phyloP scores from a whole-genome alignment of 2,888 invertebrate species.

The Bellardia bayeri region DNA sequence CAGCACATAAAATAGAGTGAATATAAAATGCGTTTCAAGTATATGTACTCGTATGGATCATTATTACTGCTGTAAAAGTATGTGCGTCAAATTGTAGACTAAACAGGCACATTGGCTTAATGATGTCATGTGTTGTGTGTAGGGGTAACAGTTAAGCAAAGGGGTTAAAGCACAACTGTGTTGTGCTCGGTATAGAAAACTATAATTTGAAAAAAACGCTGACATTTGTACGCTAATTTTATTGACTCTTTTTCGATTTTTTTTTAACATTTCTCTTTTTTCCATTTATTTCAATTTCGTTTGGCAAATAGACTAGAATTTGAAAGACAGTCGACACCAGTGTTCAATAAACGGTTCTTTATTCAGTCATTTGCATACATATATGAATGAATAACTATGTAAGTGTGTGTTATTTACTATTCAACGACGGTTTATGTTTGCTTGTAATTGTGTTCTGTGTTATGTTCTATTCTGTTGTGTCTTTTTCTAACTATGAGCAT shows the following conservation, averaged over 20 bases:
- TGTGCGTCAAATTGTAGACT: slow-evolving; percentile 5
- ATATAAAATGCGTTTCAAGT: slow-evolving; percentile 23
- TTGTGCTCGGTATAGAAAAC: slow-evolving; percentile 9
- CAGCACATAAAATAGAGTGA: not conserved
- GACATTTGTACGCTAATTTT: slow-evolving; percentile 52
- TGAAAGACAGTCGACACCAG: slow-evolving; percentile 21
- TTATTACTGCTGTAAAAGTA: not conserved
- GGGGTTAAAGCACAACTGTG: not conserved
- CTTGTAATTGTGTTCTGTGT: too few species aligned
- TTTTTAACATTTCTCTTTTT: slow-evolving; percentile 9
- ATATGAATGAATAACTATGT: not conserved
- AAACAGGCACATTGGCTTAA: slow-evolving; percentile 22
- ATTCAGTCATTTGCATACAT: not conserved
- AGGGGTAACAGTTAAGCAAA: not conserved
- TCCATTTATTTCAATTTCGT: slow-evolving; percentile 13
- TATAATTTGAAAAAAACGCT: slow-evolving; percentile 40
- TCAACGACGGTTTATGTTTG: not conserved
- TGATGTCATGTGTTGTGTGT: slow-evolving; percentile 34
- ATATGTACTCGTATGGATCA: not conserved
- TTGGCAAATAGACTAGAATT: not conserved
- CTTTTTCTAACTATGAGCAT: not conserved
- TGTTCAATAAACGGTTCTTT: slow-evolving; percentile 18
- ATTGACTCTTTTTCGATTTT: slow-evolving; percentile 38
- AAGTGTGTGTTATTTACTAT: not conserved
- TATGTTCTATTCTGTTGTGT: not conserved